These are phyloP conservation scores for Lemur catta DNA, from an alignment of 2,797 vertebrate species.

Conservation along the genomic window DNA sequence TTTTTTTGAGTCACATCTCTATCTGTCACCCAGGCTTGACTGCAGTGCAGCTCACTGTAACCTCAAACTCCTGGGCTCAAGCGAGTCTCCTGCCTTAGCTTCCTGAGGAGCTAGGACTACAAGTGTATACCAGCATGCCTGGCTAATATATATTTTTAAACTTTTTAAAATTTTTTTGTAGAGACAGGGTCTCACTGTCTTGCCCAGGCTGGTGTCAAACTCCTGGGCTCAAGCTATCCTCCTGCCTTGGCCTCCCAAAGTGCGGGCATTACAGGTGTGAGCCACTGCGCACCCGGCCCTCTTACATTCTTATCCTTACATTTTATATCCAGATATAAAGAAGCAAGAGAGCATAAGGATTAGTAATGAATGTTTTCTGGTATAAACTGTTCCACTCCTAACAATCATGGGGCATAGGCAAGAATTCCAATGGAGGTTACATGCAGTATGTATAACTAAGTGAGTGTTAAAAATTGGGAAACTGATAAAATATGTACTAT, in stretches of 20 bases:
- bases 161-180: not conserved
- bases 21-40: not conserved
- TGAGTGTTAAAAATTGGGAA: not conserved
- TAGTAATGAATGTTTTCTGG: not conserved
- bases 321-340: not conserved
- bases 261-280: not conserved
- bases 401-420: not conserved
- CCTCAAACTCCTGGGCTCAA: not conserved
- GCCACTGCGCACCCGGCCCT: fast-evolving
- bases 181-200: not conserved
- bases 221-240: not conserved
- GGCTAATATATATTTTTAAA: not conserved
- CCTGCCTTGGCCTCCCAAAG: not conserved
- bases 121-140: not conserved
- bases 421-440: not conserved
- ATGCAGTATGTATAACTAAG: not conserved
- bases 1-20: not conserved
- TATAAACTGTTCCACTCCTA: not conserved
- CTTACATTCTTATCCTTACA: not conserved
- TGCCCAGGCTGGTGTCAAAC: not conserved
- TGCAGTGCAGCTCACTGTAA: not conserved
- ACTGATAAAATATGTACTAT: not conserved
- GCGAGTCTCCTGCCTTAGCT: not conserved
- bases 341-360: not conserved
- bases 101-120: not conserved